A percentile compares a stretch with the other conserved stretches of the same genome.
These are phyloP conservation scores for Ramphastos sulfuratus DNA, from an alignment of 2,113 vertebrate genomes.

Conservation along the genomic window DNA sequence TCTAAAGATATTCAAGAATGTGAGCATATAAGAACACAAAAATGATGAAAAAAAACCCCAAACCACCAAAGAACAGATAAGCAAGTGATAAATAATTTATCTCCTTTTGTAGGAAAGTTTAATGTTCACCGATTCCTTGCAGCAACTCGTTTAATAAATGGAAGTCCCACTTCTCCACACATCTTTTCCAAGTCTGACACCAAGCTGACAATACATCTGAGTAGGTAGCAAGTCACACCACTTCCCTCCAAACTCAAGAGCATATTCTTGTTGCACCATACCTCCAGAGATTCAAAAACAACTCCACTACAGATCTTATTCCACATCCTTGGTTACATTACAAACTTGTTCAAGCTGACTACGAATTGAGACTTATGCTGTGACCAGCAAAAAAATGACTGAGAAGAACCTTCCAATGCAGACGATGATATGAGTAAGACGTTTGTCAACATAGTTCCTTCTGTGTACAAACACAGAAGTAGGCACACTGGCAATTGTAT, in stretches of 20 bases:
- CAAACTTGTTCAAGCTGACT: neutral
- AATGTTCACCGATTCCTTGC: neutral
- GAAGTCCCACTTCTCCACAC: neutral
- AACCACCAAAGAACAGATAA: neutral
- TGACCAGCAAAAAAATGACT: neutral
- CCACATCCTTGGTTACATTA: neutral
- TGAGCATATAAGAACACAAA: neutral
- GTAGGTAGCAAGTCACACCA: neutral
- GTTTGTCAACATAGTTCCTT: neutral
- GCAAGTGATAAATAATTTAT: neutral
- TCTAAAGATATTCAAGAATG: neutral
- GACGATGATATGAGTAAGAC: rapidly evolving
- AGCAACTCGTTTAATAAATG: neutral
- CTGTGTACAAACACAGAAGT: neutral
- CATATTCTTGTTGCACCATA: rapidly evolving
- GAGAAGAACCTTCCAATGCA: neutral
- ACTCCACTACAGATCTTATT: rapidly evolving
- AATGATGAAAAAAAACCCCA: neutral
- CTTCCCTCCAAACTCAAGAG: neutral
- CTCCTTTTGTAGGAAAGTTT: neutral
- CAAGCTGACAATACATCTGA: rapidly evolving
- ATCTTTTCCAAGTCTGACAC: neutral
- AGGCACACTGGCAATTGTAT: neutral
- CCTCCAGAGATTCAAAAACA: neutral
- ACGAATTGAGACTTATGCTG: rapidly evolving